A percentile compares a stretch with the other conserved stretches of the same genome.
phyloP scores from a whole-genome alignment of 2,888 invertebrate genomes.

The Drepanosiphum platanoidis region DNA sequence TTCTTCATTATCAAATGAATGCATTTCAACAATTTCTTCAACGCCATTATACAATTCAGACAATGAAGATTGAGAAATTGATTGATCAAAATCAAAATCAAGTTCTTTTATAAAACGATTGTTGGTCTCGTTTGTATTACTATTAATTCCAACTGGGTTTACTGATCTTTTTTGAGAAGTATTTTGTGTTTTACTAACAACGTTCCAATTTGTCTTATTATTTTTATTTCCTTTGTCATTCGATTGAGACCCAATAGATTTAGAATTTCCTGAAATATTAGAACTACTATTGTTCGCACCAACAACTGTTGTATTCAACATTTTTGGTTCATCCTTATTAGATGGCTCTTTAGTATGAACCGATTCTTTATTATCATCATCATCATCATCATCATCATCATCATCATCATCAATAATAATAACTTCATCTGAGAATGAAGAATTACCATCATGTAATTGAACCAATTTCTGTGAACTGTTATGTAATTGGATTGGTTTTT shows the following conservation, averaged over 20 bases:
- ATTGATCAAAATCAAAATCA: conserved; percentile 51
- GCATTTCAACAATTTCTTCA: conserved; percentile 56
- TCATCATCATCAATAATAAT: conserved; percentile 35
- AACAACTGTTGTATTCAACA: neutral
- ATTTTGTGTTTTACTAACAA: conserved; percentile 1
- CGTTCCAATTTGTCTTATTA: neutral
- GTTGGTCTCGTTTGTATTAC: neutral
- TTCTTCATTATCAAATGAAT: conserved; percentile 54
- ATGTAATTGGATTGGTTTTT: neutral
- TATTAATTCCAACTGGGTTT: neutral
- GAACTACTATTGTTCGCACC: neutral
- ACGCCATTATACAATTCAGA: conserved; percentile 51
- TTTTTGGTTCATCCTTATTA: neutral
- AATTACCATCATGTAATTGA: neutral
- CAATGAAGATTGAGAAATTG: conserved; percentile 45
- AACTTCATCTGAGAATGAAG: conserved; percentile 1
- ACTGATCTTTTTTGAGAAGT: neutral
- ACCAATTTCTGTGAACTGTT: conserved; percentile 13
- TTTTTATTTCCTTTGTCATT: neutral
- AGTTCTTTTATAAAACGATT: conserved; percentile 45
- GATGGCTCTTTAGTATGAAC: neutral
- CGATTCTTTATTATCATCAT: neutral
- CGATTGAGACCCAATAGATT: neutral
- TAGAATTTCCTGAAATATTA: neutral
- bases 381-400: neutral